Evolutionary conservation across 1,140 invertebrate genomes (phyloP).

Genomic region (Zaprionus taronus): DNA sequence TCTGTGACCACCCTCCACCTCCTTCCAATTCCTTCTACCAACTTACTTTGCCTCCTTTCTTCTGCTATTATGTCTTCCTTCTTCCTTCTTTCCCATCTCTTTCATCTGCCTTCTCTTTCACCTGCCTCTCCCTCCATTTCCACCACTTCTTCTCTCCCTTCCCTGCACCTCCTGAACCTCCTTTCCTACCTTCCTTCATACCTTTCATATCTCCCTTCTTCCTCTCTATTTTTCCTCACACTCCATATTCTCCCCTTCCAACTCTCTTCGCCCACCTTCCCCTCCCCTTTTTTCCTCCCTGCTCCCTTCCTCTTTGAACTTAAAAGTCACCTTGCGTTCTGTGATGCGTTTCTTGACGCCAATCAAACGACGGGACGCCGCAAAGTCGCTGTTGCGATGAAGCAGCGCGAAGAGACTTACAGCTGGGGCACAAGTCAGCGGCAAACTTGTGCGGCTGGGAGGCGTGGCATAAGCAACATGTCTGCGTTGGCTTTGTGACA

Average conservation of each 20-base stretch:
- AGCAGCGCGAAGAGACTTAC: background rate
- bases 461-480: slow-evolving; percentile 5
- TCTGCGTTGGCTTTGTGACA: slow-evolving; percentile 61
- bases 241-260: background rate
- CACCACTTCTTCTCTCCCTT: background rate
- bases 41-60: too few species aligned
- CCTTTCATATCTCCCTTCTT: background rate
- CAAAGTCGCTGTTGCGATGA: background rate
- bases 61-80: too few species aligned
- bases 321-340: slow-evolving; percentile 68
- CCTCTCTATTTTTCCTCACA: background rate
- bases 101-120: too few species aligned
- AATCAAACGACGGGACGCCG: slow-evolving; percentile 61
- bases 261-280: background rate
- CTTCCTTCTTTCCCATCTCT: too few species aligned
- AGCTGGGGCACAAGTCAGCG: background rate
- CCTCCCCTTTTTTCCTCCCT: background rate
- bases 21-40: too few species aligned
- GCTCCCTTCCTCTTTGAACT: slow-evolving; percentile 49
- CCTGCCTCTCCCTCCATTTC: background rate
- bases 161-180: too few species aligned
- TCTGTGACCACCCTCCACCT: too few species aligned
- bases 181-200: too few species aligned
- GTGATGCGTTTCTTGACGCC: slow-evolving; percentile 77
- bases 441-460: background rate